Percentiles rank a stretch among this genome's conserved stretches.
These are phyloP conservation scores for Pterobdella sp. DNA, from an alignment of 2,888 invertebrate species.

Conservation along the genomic window DNA sequence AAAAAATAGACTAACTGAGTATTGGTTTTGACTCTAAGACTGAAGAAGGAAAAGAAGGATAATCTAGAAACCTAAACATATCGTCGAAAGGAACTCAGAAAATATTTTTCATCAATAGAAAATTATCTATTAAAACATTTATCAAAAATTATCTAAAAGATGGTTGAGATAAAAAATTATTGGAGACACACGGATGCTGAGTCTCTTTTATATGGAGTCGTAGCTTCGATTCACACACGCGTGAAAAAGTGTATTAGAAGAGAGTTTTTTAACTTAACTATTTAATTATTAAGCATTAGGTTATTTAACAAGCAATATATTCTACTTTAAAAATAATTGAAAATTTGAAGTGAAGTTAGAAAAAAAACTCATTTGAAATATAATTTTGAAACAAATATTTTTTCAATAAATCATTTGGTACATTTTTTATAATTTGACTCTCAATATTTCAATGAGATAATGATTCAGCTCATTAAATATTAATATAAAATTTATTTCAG, in stretches of 20 bases:
- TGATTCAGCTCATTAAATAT: too few species aligned
- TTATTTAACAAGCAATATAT: neutral
- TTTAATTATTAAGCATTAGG: conserved; percentile 2
- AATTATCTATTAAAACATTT: too few species aligned
- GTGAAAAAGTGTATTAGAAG: neutral
- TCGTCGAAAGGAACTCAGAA: neutral
- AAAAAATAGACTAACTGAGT: too few species aligned
- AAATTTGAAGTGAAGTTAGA: conserved; percentile 1
- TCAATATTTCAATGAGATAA: too few species aligned
- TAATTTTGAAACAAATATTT: neutral
- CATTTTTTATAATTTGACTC: too few species aligned
- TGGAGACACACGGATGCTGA: neutral
- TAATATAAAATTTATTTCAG: too few species aligned
- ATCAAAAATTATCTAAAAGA: too few species aligned
- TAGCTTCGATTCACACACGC: neutral
- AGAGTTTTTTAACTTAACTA: neutral
- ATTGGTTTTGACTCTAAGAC: neutral
- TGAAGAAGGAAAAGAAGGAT: neutral
- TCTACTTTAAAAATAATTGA: neutral
- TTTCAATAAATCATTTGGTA: too few species aligned
- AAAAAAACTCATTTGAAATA: neutral
- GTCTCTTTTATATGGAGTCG: neutral
- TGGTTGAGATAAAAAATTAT: too few species aligned
- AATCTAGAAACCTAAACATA: conserved; percentile 1
- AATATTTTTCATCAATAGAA: neutral